Percentiles rank a stretch among this genome's conserved stretches.
phyloP scores from a whole-genome alignment of 2,888 invertebrate species.

The Pheosia tremula region DNA sequence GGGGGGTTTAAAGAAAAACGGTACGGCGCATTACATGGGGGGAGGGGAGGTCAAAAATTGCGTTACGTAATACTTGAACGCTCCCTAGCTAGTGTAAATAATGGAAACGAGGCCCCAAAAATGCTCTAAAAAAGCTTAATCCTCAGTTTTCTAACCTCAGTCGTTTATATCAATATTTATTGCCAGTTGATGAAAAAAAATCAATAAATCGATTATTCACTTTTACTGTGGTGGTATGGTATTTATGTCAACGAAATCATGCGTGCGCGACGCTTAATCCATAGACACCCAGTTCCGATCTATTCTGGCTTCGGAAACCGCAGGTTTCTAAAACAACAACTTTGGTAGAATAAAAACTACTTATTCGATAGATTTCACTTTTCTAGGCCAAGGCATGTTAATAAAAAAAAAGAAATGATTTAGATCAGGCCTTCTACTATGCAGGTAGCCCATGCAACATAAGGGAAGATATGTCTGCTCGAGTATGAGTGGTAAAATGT shows the following conservation, averaged over 20 bases:
- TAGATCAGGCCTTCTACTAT: too few species aligned
- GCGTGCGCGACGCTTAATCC: constrained; percentile 34
- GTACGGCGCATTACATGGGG: too few species aligned
- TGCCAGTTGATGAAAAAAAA: constrained; percentile 2
- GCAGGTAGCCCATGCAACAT: too few species aligned
- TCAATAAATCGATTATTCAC: constrained; percentile 11
- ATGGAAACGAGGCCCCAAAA: background rate
- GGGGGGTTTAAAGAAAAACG: too few species aligned
- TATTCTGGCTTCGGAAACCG: constrained; percentile 15
- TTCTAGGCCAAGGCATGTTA: constrained; percentile 10
- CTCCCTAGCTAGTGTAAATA: too few species aligned
- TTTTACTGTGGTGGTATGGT: constrained; percentile 8
- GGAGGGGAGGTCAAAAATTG: too few species aligned
- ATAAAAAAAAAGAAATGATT: too few species aligned
- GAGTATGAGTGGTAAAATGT: background rate
- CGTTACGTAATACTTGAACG: too few species aligned
- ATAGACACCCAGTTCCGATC: constrained; percentile 17
- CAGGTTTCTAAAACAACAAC: constrained; percentile 18
- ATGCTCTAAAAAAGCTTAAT: too few species aligned
- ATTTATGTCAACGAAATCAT: constrained; percentile 38
- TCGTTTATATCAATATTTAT: constrained; percentile 3
- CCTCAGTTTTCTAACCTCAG: background rate
- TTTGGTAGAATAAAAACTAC: constrained; percentile 6
- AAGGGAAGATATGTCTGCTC: background rate
- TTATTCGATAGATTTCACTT: constrained; percentile 25